Base-by-base conservation (phyloP, 1,140 invertebrate species). In the Dreissena polymorpha region DNA sequence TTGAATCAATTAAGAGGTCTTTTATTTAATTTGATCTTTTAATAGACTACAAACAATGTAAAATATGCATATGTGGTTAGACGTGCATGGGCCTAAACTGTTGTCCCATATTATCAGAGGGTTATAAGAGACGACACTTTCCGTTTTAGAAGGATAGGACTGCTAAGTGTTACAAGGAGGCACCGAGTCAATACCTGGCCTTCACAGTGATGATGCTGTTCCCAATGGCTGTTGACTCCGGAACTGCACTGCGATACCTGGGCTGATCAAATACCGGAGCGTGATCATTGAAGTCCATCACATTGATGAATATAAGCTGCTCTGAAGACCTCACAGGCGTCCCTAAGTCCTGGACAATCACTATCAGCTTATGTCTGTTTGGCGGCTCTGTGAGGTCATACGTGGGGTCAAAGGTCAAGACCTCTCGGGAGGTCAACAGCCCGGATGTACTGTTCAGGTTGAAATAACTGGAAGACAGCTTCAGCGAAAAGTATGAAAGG, bases 341-440 rank as follows among this genome's bases (percentile, higher is more conserved):
- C 0, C 98, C 98, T 90, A 97, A 97, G 93, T 99, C 98, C 90
- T 98, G 97, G 0, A 97, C 98, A 0, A 98, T 92, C 0, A 99
- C 95, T 0, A 96, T 96, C 13, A 99, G 92, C 0, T 95, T 95
- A 88, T 98, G 97, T 75, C 96, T 95, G 92, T 99, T 99, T 91
- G 98, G 97, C 0, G 97, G 96, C 0, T 96, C 97, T 1, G 95
- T 94, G 72, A 95, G 95, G 73, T 89, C 90, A n/a, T 85, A 83
- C 0, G 96, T 96, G 90, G 96, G 95, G 89, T 97, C 97, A 91
- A 97, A 98, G 77, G 95, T 94, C 63, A 98, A 94, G 0, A 95
- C 94, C 89, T 95, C 95, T 91, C 98, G 98, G 78, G 97, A 97
- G 83, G 96, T 96, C 23, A 99, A 95, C 89, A 97, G 96, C 0